Evolutionary conservation across 2,113 vertebrate genomes (phyloP).

Genomic region (Scopus umbretta): DNA sequence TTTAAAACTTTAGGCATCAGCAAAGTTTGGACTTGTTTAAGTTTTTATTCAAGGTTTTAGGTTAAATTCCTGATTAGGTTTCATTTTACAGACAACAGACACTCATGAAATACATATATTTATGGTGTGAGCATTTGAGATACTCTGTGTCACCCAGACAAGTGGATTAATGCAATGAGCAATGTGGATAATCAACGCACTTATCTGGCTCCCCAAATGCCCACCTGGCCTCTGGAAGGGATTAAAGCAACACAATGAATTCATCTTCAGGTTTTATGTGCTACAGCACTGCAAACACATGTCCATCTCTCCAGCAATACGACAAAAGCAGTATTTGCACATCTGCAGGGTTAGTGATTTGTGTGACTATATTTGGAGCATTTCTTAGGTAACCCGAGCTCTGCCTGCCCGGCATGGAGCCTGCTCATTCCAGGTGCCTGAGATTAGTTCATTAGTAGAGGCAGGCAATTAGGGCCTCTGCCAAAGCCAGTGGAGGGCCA

Average conservation of each 20-base stretch:
- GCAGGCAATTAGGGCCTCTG: conserved; percentile 41
- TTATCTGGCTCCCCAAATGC: conserved; percentile 18
- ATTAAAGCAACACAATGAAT: conserved; percentile 43
- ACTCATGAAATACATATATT: background rate
- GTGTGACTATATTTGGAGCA: conserved; percentile 30
- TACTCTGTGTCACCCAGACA: background rate
- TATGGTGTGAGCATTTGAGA: background rate
- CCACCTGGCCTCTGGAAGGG: conserved; percentile 51
- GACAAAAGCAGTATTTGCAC: conserved; percentile 54
- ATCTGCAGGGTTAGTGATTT: conserved; percentile 45
- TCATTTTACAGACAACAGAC: conserved; percentile 1
- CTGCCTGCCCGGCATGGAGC: conserved; percentile 9
- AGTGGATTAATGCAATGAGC: conserved; percentile 12
- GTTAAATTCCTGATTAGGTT: background rate
- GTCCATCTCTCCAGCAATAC: conserved; percentile 10
- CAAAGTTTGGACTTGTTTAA: background rate
- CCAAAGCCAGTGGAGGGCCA: background rate
- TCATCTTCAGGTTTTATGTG: conserved; percentile 46
- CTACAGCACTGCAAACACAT: conserved; percentile 38
- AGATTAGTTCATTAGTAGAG: conserved; percentile 61
- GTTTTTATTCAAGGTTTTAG: background rate
- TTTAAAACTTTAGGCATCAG: background rate
- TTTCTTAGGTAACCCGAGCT: conserved; percentile 46
- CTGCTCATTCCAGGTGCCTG: conserved; percentile 57
- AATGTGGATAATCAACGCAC: background rate